Evolutionary conservation across 2,888 invertebrate genomes (phyloP), one percentile per base, ranked within the genome.

Genomic region (Caradrina kadenii): DNA sequence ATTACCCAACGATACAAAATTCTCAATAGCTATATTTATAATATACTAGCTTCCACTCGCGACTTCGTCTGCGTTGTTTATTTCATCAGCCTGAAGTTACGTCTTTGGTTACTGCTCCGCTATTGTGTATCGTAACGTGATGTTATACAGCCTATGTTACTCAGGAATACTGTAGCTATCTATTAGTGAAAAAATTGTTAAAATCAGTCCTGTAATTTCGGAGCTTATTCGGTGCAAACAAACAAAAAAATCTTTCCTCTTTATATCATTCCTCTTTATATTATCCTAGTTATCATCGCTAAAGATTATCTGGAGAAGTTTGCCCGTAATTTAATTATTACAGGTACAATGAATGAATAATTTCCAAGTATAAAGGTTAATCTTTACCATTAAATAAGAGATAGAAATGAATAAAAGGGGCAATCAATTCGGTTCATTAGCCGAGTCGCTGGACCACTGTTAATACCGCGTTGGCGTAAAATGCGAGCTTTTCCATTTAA

Each of bases 361-460:
- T 82, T 64, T 69, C 21, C 53, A 63, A 60, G 70, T 53, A 58
- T 81, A 84, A 83, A 83, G 83, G 81, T 82, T 83, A 85, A 83
- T 76, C 78, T 74, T 81, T 79, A 72, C 82, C 75, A 86, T 85
- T 86, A 83, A 86, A 82, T 79, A 66, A 80, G 77, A 75, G 74
- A 83, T 76, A 81, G 81, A 82, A 81, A 84, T 84, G 80, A 87
- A 87, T 88, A 80, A 86, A 84, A 86, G 84, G 81, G 80, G 82
- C 73, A 83, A 87, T 86, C 82, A 81, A 80, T 85, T 83, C 77
- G 54, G 72, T 84, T 85, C 83, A 87, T 87, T 87, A 83, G 76
- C 77, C 79, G 68, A 70, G 55, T 49, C 54, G 63, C 26, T 59
- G 58, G 58, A 35, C 60, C 61, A 42, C 26, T 35, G 26, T 54